Evolutionary conservation across 2,888 invertebrate species (phyloP).

Genomic region (Diaprepes abbreviatus): DNA sequence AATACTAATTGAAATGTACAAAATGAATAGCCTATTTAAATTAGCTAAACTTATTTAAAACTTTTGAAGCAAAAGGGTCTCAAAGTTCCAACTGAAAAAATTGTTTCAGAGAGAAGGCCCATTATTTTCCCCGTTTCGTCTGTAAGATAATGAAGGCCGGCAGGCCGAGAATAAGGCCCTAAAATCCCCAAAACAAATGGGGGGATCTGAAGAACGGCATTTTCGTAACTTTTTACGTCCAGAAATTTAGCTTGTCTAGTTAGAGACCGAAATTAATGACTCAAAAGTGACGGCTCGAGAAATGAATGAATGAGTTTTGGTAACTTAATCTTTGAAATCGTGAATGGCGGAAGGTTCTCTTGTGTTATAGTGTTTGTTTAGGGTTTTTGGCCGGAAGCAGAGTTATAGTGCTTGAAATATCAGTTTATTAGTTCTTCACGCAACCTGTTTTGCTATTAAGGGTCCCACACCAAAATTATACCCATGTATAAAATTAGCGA

Average conservation of each 20-base stretch:
- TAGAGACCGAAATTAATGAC: conserved; percentile 38
- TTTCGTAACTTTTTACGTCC: conserved; percentile 34
- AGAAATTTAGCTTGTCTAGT: conserved; percentile 36
- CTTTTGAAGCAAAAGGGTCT: conserved; percentile 18
- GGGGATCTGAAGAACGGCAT: conserved; percentile 26
- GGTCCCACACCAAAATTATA: too few species aligned
- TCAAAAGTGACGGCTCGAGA: conserved; percentile 33
- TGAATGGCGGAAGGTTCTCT: conserved; percentile 22
- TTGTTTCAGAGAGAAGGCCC: conserved; percentile 27
- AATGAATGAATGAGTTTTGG: conserved; percentile 31
- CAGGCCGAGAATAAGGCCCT: conserved; percentile 28
- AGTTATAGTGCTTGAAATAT: not conserved
- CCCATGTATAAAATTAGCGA: too few species aligned
- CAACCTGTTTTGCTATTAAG: not conserved
- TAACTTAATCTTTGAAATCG: conserved; percentile 34
- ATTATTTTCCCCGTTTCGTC: conserved; percentile 28
- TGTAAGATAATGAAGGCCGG: conserved; percentile 32
- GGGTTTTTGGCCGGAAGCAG: not conserved
- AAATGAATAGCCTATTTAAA: conserved; percentile 21
- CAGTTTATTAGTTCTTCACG: not conserved
- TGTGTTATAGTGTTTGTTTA: conserved; percentile 30
- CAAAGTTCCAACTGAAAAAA: conserved; percentile 21
- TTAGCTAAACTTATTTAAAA: conserved; percentile 24
- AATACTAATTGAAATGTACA: conserved; percentile 21
- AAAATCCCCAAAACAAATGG: conserved; percentile 33